Evolutionary conservation across 2,113 vertebrate species (phyloP), one percentile per base, ranked within the genome.

Genomic region (Leptodactylus fuscus): DNA sequence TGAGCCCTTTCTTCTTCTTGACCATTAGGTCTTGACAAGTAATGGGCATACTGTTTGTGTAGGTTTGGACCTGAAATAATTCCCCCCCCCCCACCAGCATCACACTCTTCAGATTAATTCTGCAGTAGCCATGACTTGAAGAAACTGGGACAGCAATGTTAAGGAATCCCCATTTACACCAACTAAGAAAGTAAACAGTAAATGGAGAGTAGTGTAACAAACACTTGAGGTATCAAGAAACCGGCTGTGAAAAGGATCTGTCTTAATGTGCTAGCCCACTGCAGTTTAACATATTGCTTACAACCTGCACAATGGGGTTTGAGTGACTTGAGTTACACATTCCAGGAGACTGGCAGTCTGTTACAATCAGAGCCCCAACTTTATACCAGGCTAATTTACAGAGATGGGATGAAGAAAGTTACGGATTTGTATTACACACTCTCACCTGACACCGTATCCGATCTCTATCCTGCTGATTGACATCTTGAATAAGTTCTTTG

Each of bases 401-500:
- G 88, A 88, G 90, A 94, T 91, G 91, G 92, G 93, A 90, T 93
- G 95, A 95, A 94, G 94, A 94, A 95, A 92, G 93, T 93, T 92
- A 93, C 90, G 91, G 92, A 94, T 95, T 98, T 96, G 92, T 93
- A 94, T 99, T 98, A 97, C 97, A 94, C 87, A 94, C 94, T 94
- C 96, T 96, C 96, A 97, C 95, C 96, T 95, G 97, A 98, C 96
- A 97, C 91, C 88, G 93, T 95, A 96, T 94, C 94, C 95, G 96
- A 96, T 97, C 95, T 95, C 89, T 89, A 91, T 89, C 92, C 90
- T 73, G 95, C 96, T 98, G 98, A 99, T 94, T 96, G 98, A 98
- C 95, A 90, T 95, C 95, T 95, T 98, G 95, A 99, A 99, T 98
- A 96, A 97, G 94, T 92, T 94, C 97, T 99, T 99, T 99, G 97